Evolutionary conservation across 1,140 invertebrate species (phyloP).

Genomic region (Amphibalanus amphitrite): DNA sequence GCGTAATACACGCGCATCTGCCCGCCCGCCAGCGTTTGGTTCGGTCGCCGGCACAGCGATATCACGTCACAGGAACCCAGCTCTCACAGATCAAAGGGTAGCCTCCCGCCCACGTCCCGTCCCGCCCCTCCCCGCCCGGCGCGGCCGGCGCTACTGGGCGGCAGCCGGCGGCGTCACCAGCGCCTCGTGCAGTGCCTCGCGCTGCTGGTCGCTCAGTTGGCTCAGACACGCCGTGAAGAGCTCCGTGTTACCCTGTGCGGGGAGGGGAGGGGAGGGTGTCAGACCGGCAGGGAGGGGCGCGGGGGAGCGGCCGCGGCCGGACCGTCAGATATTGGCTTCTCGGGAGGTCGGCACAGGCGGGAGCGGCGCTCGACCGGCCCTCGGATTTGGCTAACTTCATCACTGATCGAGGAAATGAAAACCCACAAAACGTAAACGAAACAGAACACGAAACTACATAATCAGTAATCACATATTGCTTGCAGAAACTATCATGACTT

Average conservation of each 20-base stretch:
- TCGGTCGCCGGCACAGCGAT: too few species aligned
- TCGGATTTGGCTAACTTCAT: not conserved
- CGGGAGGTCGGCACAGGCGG: not conserved
- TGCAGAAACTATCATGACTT: too few species aligned
- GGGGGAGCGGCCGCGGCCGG: slow-evolving; percentile 60
- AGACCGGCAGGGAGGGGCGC: slow-evolving; percentile 42
- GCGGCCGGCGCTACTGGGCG: not conserved
- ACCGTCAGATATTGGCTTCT: slow-evolving; percentile 18
- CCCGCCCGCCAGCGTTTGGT: too few species aligned
- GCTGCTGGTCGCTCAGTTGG: slow-evolving; percentile 54
- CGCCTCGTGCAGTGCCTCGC: slow-evolving; percentile 57
- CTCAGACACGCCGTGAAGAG: slow-evolving; percentile 65
- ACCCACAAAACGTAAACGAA: too few species aligned
- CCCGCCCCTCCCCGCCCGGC: too few species aligned
- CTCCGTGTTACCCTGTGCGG: slow-evolving; percentile 43
- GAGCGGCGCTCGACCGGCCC: not conserved
- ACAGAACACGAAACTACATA: too few species aligned
- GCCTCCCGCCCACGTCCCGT: too few species aligned
- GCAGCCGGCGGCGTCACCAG: slow-evolving; percentile 19
- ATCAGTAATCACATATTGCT: too few species aligned
- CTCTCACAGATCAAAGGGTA: not conserved
- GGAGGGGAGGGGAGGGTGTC: slow-evolving; percentile 52
- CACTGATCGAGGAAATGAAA: not conserved
- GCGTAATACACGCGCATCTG: not conserved
- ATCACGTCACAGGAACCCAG: too few species aligned